Percentiles rank a stretch among this genome's conserved stretches.
Conservation (phyloP, 2,888 invertebrate species). For the Drosophila falleni region DNA sequence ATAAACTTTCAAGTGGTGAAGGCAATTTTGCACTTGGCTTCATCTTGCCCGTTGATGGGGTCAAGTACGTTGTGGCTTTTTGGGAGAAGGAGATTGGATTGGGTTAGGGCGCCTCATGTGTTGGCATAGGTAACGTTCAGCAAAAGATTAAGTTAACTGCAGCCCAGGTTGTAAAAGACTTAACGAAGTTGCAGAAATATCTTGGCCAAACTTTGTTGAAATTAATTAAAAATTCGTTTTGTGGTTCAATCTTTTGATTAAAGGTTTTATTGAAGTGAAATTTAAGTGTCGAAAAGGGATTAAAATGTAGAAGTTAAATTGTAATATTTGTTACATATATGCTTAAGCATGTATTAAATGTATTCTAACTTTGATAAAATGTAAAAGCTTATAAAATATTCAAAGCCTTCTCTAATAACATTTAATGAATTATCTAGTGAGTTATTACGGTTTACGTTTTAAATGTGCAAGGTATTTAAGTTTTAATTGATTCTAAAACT, state of each 20-base stretch:
- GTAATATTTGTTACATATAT: neutral
- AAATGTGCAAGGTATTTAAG: no score
- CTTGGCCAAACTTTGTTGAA: constrained; percentile 29
- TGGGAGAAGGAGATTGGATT: neutral
- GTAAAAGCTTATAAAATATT: neutral
- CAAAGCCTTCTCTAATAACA: no score
- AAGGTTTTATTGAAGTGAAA: constrained; percentile 11
- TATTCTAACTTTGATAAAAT: neutral
- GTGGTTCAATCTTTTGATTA: constrained; percentile 23
- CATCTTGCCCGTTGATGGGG: constrained; percentile 49
- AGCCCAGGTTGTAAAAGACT: constrained; percentile 34
- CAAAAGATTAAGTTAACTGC: constrained; percentile 35
- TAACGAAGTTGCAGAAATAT: constrained; percentile 40
- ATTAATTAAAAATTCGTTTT: constrained; percentile 41
- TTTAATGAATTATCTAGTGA: neutral
- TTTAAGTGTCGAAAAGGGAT: neutral
- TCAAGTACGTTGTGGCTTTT: constrained; percentile 32
- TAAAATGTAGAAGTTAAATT: neutral
- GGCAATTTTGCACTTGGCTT: constrained; percentile 78
- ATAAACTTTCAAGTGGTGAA: constrained; percentile 72
- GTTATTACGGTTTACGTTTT: no score
- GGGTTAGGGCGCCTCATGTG: constrained; percentile 20
- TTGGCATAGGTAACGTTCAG: constrained; percentile 40
- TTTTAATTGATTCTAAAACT: neutral
- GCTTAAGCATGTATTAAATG: neutral